Percentiles rank a stretch among this genome's conserved stretches.
Evolutionary conservation across 2,888 invertebrate genomes (phyloP).

Genomic region (Candidula unifasciata): DNA sequence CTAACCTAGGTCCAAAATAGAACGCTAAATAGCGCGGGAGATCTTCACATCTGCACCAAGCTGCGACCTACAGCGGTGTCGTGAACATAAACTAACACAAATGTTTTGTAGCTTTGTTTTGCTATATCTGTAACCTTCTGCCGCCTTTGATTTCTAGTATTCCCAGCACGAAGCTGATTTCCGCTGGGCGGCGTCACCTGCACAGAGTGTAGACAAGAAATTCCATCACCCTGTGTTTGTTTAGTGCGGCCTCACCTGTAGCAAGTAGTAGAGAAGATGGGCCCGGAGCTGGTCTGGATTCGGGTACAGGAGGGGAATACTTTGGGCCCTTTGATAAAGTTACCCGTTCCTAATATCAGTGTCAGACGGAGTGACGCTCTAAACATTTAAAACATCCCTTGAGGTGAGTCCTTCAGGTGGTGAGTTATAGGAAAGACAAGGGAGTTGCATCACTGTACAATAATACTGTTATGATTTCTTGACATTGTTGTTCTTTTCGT

Average conservation of each 20-base stretch:
- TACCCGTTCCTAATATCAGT: neutral
- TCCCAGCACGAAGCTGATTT: constrained; percentile 6
- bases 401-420: too few relatives aligned
- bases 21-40: neutral
- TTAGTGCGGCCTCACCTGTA: constrained; percentile 5
- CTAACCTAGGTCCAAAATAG: neutral
- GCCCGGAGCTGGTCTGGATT: neutral
- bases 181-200: constrained; percentile 11
- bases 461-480: neutral
- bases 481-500: neutral
- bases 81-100: constrained; percentile 32
- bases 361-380: too few relatives aligned
- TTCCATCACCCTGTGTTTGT: constrained; percentile 29
- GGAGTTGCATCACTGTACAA: too few relatives aligned
- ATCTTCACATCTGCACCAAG: neutral
- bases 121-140: constrained; percentile 24
- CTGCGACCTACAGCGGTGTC: constrained; percentile 33
- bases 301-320: neutral
- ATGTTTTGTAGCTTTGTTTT: constrained; percentile 36
- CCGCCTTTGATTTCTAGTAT: constrained; percentile 21
- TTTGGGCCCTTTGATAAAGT: neutral
- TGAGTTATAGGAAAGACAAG: too few relatives aligned
- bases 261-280: constrained; percentile 1
- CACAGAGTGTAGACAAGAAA: constrained; percentile 1
- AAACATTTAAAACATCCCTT: too few relatives aligned